Percentiles rank a stretch among this genome's conserved stretches.
Conservation (phyloP, 2,797 vertebrate species). For the Rhodeus uyekii region DNA sequence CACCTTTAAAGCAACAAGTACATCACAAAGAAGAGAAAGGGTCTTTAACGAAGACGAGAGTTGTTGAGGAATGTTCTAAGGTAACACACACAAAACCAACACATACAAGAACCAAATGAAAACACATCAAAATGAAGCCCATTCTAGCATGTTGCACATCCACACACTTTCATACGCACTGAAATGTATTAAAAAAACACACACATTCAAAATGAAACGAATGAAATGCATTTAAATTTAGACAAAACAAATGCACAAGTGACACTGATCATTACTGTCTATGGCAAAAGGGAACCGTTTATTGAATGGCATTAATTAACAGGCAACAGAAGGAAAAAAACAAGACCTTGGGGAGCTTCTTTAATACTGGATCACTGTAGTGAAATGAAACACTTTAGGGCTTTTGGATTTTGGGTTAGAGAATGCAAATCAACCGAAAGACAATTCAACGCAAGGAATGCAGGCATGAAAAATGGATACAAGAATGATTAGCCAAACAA, state of each 20-base stretch:
- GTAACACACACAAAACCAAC: slow-evolving; percentile 22
- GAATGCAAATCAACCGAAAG: slow-evolving; percentile 26
- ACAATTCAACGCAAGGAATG: slow-evolving; percentile 9
- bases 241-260: slow-evolving; percentile 40
- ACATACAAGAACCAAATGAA: slow-evolving; percentile 13
- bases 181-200: not conserved
- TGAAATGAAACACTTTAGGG: slow-evolving; percentile 35
- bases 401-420: slow-evolving; percentile 32
- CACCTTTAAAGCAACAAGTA: slow-evolving; percentile 77
- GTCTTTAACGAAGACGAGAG: slow-evolving; percentile 55
- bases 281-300: slow-evolving; percentile 48
- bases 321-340: slow-evolving; percentile 47
- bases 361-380: slow-evolving; percentile 24
- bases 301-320: slow-evolving; percentile 38
- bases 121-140: not conserved
- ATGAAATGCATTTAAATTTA: slow-evolving; percentile 20
- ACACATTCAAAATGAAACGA: slow-evolving; percentile 14
- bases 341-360: slow-evolving; percentile 7
- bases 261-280: slow-evolving; percentile 30
- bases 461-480: slow-evolving; percentile 19
- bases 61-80: slow-evolving; percentile 28
- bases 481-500: slow-evolving; percentile 3
- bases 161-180: not conserved
- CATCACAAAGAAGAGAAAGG: slow-evolving; percentile 58
- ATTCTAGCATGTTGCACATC: slow-evolving; percentile 20